phyloP scores from a whole-genome alignment of 2,113 vertebrate genomes.

The Ophthalmolycus amberensis region DNA sequence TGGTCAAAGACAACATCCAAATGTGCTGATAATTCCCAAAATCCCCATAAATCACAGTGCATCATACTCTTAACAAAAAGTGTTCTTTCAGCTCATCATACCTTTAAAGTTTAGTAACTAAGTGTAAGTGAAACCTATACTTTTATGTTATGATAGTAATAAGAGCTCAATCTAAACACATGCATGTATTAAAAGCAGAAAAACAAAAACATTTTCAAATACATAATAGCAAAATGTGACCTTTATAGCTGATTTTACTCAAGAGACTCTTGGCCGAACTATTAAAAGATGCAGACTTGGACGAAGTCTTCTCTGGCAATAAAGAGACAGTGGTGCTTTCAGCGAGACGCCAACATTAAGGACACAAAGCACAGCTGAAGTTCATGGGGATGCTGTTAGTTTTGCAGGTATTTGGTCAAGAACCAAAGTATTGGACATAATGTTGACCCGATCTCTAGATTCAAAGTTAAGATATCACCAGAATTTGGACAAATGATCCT shows the following conservation, averaged over 20 bases:
- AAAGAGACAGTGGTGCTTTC: too few relatives aligned
- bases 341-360: background rate
- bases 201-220: background rate
- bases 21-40: background rate
- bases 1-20: conserved; percentile 6
- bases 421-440: background rate
- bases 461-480: background rate
- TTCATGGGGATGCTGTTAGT: background rate
- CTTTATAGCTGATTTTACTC: background rate
- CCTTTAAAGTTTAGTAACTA: background rate
- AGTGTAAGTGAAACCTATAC: background rate
- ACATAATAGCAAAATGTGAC: background rate
- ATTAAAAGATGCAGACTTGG: too few relatives aligned
- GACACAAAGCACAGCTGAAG: background rate
- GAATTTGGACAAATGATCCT: background rate
- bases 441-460: background rate
- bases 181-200: background rate
- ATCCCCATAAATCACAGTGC: background rate
- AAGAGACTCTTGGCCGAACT: background rate
- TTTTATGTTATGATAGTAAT: background rate
- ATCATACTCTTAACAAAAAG: background rate
- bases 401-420: background rate
- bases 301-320: too few relatives aligned
- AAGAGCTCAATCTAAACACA: background rate
- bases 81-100: background rate